Evolutionary conservation across 2,888 invertebrate genomes (phyloP), one percentile per base, ranked within the genome.

Genomic region (Physocephala rufipes): DNA sequence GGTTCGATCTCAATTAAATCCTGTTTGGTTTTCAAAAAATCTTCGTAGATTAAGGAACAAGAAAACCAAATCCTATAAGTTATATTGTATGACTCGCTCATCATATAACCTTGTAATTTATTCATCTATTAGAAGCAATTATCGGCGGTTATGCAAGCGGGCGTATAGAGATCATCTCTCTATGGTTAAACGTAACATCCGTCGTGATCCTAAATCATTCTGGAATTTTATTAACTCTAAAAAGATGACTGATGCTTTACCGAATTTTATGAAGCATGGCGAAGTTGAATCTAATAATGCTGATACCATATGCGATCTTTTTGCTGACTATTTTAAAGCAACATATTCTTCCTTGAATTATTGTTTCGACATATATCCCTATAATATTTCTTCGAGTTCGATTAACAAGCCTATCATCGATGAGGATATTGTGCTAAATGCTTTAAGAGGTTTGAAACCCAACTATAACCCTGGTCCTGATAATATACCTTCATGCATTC

Each of bases 191-290:
- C n/a, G n/a, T n/a, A n/a, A n/a, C n/a, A n/a, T n/a, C n/a, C n/a
- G n/a, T n/a, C n/a, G n/a, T n/a, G 30, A 65, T 19, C 4, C 65
- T n/a, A n/a, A n/a, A n/a, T n/a, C n/a, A n/a, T n/a, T n/a, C n/a
- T n/a, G n/a, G n/a, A n/a, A n/a, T n/a, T n/a, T 53, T 53, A 51
- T 26, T 16, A n/a, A 53, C 53, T 53, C 53, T 4, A 65, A 65
- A 51, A 24, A 53, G 2, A 65, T 30, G 7, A 26, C 12, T 16
- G 16, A 5, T 16, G 4, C 16, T 7, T 64, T 15, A 28, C 64
- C 47, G 5, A 13, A 13, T 13, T 30, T 4, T 26, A 59, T 59
- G 59, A 26, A 28, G n/a, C 30, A 59, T 59, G n/a, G 19, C 12
- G 2, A 16, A 43, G 1, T 30, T 5, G 61, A 61, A 36, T 61